Base-by-base conservation (phyloP, 2,797 vertebrate genomes). In the Myotis pilosus region DNA sequence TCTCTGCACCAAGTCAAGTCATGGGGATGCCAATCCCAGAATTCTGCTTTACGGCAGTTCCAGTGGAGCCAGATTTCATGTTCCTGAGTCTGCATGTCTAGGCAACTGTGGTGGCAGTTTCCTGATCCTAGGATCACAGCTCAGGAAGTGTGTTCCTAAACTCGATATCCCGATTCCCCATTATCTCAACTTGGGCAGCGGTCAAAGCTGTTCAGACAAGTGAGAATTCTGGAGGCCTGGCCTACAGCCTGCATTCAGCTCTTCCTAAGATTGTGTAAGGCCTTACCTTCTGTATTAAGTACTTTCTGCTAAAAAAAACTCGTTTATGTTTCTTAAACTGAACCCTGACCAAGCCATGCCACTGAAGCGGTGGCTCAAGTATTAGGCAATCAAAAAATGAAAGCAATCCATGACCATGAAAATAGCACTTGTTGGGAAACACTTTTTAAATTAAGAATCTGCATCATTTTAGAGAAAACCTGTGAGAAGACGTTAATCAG, bases 291-390 rank as follows among this genome's bases (percentile, higher is more conserved):
- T 57, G 1, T 44, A 49, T 66, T 66, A 80, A 66, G 49, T 68
- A 64, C 5, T 49, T 66, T 62, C 25, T 49, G 10, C 8, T 89
- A 49, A n/a, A 90, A 87, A 38, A 38, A 5, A 38, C 47, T 47
- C 55, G 49, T 80, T 89, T 74, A 60, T 80, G 51, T 49, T 84
- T 93, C 82, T 81, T 76, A 93, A 84, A 72, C 9, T 60, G 30
- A 79, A 80, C 30, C 9, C 60, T 74, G 36, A 90, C 23, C 30
- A 86, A 13, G n/a, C 16, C 33, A 64, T 2, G 20, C 19, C 84
- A 75, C 51, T 62, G 8, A 55, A 47, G 66, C 33, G 5, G 62
- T 22, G 22, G 55, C n/a, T 75, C 12, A 79, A 78, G 33, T 22
- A 75, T 25, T 15, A 91, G 33, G n/a, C 25, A 49, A 82, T 55